Percentiles rank a stretch among this genome's conserved stretches.
phyloP scores from a whole-genome alignment of 2,113 vertebrate genomes.

The Sminthopsis crassicaudata region DNA sequence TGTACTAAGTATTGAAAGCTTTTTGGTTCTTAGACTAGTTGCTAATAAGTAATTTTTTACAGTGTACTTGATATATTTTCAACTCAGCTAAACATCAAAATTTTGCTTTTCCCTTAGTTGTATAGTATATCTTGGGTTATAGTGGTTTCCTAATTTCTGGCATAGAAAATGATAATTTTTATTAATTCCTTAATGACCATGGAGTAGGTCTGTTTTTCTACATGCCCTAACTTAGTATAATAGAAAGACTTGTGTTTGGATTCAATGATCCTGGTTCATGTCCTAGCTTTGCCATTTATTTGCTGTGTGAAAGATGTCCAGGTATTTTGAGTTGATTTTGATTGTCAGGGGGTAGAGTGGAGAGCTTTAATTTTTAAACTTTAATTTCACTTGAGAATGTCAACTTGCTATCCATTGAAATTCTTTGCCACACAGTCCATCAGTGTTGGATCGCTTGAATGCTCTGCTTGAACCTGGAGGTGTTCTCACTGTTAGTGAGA shows the following conservation, averaged over 20 bases:
- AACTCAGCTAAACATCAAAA: not conserved
- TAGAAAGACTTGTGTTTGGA: not conserved
- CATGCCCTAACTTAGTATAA: not conserved
- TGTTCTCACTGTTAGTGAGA: conserved; percentile 94
- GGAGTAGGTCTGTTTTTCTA: not conserved
- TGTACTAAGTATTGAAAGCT: not conserved
- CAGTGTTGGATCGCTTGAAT: conserved; percentile 97
- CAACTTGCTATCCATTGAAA: not conserved
- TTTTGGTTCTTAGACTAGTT: not conserved
- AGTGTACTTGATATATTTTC: not conserved
- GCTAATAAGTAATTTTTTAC: not conserved
- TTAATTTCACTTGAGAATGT: not conserved
- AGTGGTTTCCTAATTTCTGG: not conserved
- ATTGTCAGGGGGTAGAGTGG: not conserved
- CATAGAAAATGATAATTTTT: not conserved
- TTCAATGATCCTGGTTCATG: not conserved
- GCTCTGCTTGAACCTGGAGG: conserved; percentile 96
- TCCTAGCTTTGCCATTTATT: not conserved
- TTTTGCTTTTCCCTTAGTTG: not conserved
- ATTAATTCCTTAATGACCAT: not conserved
- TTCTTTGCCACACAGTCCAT: conserved; percentile 87
- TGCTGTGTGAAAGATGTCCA: not conserved
- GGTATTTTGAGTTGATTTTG: not conserved
- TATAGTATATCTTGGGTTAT: not conserved
- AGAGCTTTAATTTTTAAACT: not conserved